These are phyloP conservation scores for Melanotus villosus DNA, from an alignment of 2,888 invertebrate species.

Conservation along the genomic window DNA sequence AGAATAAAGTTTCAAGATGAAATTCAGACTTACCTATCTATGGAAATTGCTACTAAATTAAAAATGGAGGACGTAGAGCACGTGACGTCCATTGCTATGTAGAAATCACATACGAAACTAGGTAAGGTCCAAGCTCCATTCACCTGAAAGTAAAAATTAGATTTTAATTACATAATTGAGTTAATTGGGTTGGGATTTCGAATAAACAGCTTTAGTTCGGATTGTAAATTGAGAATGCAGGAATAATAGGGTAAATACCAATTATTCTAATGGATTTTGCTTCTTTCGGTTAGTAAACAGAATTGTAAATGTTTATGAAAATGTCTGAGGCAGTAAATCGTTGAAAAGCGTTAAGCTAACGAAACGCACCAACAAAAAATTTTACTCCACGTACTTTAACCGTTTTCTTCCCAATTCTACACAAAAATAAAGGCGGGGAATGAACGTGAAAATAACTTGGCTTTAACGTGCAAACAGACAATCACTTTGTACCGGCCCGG, in stretches of 20 bases:
- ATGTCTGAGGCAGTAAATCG: conserved; percentile 15
- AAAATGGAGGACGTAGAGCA: conserved; percentile 98
- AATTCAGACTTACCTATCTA: conserved; percentile 87
- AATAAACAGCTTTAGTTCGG: neutral
- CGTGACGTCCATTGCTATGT: conserved; percentile 97
- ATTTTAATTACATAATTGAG: no score
- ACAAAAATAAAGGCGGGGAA: neutral
- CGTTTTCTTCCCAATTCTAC: neutral
- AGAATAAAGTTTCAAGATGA: neutral
- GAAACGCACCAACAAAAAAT: neutral
- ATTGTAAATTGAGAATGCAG: conserved; percentile 2
- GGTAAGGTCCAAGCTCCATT: conserved; percentile 93
- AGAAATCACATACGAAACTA: conserved; percentile 94
- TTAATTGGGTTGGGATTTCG: no score
- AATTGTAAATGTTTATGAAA: conserved; percentile 26
- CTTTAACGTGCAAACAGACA: conserved; percentile 26
- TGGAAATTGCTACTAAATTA: conserved; percentile 97
- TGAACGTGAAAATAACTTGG: conserved; percentile 24
- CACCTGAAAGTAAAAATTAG: conserved; percentile 77
- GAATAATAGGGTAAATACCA: conserved; percentile 18
- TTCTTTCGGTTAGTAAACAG: conserved; percentile 18
- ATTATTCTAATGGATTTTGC: conserved; percentile 17
- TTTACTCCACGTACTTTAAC: conserved; percentile 10
- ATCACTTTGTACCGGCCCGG: conserved; percentile 28
- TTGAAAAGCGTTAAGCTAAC: conserved; percentile 6